phyloP scores from a whole-genome alignment of 2,888 invertebrate genomes.

The Yponomeuta sedellus region DNA sequence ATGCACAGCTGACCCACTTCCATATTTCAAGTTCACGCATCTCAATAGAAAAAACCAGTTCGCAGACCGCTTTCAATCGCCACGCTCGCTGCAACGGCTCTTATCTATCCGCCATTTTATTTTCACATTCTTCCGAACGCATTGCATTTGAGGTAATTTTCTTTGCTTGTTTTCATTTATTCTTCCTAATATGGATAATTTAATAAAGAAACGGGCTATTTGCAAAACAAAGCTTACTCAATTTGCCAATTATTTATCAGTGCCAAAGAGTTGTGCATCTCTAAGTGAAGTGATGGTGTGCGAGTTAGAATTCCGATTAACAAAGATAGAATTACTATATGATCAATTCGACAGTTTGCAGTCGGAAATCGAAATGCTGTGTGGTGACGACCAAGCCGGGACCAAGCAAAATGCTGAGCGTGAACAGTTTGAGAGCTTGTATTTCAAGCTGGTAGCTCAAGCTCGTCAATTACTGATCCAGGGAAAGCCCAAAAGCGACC shows the following conservation, averaged over 20 bases:
- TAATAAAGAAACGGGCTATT: background rate
- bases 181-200: background rate
- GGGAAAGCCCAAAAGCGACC: background rate
- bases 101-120: background rate
- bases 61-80: background rate
- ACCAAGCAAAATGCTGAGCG: slow-evolving; percentile 19
- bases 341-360: slow-evolving; percentile 21
- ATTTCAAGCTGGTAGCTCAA: slow-evolving; percentile 17
- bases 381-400: slow-evolving; percentile 12
- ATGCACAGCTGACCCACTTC: background rate
- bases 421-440: slow-evolving; percentile 18
- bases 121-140: background rate
- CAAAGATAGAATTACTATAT: slow-evolving; percentile 15
- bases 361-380: slow-evolving; percentile 20
- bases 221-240: slow-evolving; percentile 6
- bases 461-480: slow-evolving; percentile 10
- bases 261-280: background rate
- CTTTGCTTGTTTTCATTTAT: background rate
- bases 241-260: background rate
- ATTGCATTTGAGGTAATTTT: background rate
- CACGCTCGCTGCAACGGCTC: background rate
- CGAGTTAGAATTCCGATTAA: slow-evolving; percentile 17
- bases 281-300: background rate
- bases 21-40: background rate
- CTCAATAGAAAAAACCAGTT: background rate